Evolutionary conservation across 2,113 vertebrate species (phyloP), one percentile per base, ranked within the genome.

Genomic region (Dolichotis patagonum): DNA sequence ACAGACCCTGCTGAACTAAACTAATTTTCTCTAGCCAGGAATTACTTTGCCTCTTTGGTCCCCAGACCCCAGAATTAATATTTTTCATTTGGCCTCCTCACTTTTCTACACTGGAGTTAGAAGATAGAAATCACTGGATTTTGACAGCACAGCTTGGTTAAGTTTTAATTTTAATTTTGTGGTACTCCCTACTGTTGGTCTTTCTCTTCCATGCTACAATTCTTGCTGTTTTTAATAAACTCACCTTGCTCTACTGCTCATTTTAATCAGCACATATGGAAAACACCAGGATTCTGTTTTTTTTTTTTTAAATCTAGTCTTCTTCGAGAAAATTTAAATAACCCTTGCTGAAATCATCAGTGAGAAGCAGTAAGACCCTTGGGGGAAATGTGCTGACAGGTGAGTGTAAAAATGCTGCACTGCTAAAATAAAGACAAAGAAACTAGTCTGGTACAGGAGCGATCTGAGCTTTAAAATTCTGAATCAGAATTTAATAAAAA

Each of bases 221-320:
- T 90, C 96, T 97, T 95, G 92, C 95, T 96, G 85, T 94, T 97
- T 97, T 97, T 97, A 97, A 97, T 96, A 97, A 96, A 93, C 62
- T 88, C 71, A 96, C 85, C 71, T 97, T 95, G 90, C 81, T 96
- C 82, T 88, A 35, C 63, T 96, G 92, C 88, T 96, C 92, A 95
- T 94, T 97, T 97, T 97, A 90, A 95, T 97, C 85, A 95, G 73
- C 58, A 94, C 95, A 95, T 97, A 96, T 94, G 96, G 96, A 97
- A 98, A 97, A 92, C 92, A 84, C n/a, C 71, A 91, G 94, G 88
- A 20, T 88, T 80, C 41, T 93, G 80, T 16, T 58, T 88, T 90
- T 16, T 58, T 88, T 90, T 11, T 96, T 60, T 32, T 24, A 95
- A 96, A 88, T 89, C n/a, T 71, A 94, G 46, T 62, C 52, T 35